Evolutionary conservation across 2,888 invertebrate species (phyloP).

Genomic region (Acholoe squamosa): DNA sequence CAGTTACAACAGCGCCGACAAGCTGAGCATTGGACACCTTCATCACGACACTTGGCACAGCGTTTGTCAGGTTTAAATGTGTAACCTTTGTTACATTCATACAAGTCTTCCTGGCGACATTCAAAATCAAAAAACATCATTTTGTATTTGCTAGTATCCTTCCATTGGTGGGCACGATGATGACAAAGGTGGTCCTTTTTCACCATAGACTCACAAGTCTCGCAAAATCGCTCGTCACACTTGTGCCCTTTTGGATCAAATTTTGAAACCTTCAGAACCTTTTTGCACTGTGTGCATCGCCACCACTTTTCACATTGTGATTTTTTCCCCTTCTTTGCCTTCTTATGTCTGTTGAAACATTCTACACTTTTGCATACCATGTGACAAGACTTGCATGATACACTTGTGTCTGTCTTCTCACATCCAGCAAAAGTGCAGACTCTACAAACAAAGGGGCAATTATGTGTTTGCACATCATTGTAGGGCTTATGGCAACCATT

Average conservation of each 20-base stretch:
- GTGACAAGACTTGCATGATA: background rate
- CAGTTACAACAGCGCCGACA: background rate
- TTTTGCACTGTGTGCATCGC: background rate
- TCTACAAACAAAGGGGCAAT: background rate
- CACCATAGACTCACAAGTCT: background rate
- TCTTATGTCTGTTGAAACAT: background rate
- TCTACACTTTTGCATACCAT: background rate
- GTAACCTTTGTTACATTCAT: background rate
- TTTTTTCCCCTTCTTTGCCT: background rate
- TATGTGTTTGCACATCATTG: background rate
- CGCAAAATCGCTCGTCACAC: background rate
- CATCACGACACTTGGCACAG: background rate
- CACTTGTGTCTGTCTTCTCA: background rate
- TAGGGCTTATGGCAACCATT: background rate
- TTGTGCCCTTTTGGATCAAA: background rate
- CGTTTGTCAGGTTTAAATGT: background rate
- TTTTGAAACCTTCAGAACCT: background rate
- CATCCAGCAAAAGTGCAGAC: background rate
- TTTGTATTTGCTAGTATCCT: background rate
- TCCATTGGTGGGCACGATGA: background rate
- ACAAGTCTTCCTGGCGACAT: background rate
- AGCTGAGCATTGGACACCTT: background rate
- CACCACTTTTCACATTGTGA: constrained; percentile 5
- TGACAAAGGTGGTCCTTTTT: background rate
- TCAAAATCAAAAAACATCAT: background rate